Evolutionary conservation across 2,888 invertebrate genomes (phyloP).

Genomic region (Copidosoma aretas): DNA sequence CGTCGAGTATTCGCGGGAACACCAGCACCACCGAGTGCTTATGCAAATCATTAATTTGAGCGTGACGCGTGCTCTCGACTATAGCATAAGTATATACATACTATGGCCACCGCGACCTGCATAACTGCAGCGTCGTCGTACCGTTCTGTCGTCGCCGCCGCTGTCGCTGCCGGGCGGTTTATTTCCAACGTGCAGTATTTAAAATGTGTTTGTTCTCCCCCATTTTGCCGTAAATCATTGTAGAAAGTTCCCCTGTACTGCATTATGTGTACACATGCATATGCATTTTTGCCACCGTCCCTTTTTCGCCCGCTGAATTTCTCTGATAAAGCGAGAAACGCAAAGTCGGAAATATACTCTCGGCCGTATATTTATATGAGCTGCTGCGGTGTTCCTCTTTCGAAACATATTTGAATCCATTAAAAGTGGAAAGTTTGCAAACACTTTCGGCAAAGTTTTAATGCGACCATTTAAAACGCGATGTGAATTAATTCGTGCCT

Average conservation of each 20-base stretch:
- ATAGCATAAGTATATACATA: no score
- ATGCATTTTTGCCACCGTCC: neutral
- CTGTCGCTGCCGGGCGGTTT: slow-evolving; percentile 5
- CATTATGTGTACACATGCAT: neutral
- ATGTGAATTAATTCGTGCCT: no score
- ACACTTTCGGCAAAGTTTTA: no score
- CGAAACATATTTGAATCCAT: no score
- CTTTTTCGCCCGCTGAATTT: neutral
- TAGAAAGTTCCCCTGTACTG: slow-evolving; percentile 22
- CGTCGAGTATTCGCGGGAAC: neutral
- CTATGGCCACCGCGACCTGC: slow-evolving; percentile 8
- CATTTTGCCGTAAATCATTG: slow-evolving; percentile 18
- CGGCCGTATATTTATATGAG: neutral
- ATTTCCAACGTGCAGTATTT: slow-evolving; percentile 21
- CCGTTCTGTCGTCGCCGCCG: neutral
- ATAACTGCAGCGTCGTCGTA: slow-evolving; percentile 10
- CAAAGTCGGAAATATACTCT: neutral
- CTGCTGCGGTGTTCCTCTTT: neutral
- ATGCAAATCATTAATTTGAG: slow-evolving; percentile 31
- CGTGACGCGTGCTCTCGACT: slow-evolving; percentile 19
- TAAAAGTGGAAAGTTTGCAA: no score
- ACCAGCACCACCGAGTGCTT: slow-evolving; percentile 8
- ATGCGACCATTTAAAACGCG: no score
- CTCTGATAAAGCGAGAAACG: neutral
- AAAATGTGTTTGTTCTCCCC: slow-evolving; percentile 13